Evolutionary conservation across 2,888 invertebrate species (phyloP), one percentile per base, ranked within the genome.

Genomic region (Metacarcinus magister): DNA sequence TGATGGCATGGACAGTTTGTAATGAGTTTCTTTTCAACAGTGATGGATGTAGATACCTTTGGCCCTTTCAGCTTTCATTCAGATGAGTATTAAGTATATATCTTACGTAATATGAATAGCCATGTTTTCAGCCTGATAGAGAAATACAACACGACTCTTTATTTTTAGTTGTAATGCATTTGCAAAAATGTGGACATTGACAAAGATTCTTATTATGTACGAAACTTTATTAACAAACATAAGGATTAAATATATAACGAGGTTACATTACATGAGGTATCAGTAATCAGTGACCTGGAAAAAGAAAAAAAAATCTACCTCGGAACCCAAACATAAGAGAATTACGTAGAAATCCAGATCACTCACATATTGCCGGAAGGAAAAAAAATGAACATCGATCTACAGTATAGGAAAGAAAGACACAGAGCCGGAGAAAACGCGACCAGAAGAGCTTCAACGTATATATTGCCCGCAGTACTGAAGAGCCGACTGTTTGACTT

Each of bases 381-480:
- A 43, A 28, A 28, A 92, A 28, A 46, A 48, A 92, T 2, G 23
- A 10, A 19, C 4, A n/a, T 23, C 19, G 23, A 67, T 23, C 5
- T 16, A 67, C n/a, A 5, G 23, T 89, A 43, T 89, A 28, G 32
- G 89, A 89, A 43, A 89, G 89, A 89, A 43, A 28, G 28, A 89
- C 39, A 89, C 13, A 89, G 89, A 67, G 67, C n/a, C n/a, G 23
- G 23, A 67, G n/a, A 67, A 23, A 67, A 23, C n/a, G 67, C 54
- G 67, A 23, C n/a, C 67, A 23, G n/a, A 23, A 67, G 32, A 8
- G 5, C 5, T 32, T 28, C 82, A 32, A 32, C 32, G 82, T 82
- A 82, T 32, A 82, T 82, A 82, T 82, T 82, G 82, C 82, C 82
- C 82, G 82, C 82, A 82, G 82, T 82, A 82, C 82, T 82, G 19